A percentile compares a stretch with the other conserved stretches of the same genome.
Evolutionary conservation across 2,888 invertebrate species (phyloP).

Genomic region (Agonopterix heracliana): DNA sequence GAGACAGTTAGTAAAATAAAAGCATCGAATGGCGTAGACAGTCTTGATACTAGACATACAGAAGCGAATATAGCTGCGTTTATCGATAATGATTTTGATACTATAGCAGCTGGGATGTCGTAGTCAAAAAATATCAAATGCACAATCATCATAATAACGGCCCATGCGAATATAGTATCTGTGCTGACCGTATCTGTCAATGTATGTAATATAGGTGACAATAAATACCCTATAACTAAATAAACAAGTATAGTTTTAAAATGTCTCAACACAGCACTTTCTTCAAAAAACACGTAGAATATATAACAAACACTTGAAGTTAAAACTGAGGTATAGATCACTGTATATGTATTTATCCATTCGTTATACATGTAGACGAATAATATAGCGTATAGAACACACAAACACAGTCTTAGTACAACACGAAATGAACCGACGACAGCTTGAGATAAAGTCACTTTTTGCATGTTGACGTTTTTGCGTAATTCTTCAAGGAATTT

Average conservation of each 20-base stretch:
- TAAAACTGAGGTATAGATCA: slow-evolving; percentile 76
- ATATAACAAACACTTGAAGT: slow-evolving; percentile 79
- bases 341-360: slow-evolving; percentile 78
- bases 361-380: slow-evolving; percentile 85
- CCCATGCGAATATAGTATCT: slow-evolving; percentile 96
- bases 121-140: slow-evolving; percentile 97
- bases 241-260: slow-evolving; percentile 88
- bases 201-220: slow-evolving; percentile 95
- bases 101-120: slow-evolving; percentile 89
- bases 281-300: slow-evolving; percentile 64
- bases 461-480: slow-evolving; percentile 88
- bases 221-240: slow-evolving; percentile 88
- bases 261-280: slow-evolving; percentile 69
- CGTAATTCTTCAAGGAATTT: slow-evolving; percentile 90
- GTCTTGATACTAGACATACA: slow-evolving; percentile 94
- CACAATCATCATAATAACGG: slow-evolving; percentile 89
- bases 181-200: slow-evolving; percentile 97
- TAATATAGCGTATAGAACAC: slow-evolving; percentile 82
- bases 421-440: slow-evolving; percentile 85
- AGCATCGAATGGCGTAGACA: slow-evolving; percentile 90
- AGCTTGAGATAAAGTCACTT: slow-evolving; percentile 82
- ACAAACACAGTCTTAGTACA: slow-evolving; percentile 86
- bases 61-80: slow-evolving; percentile 97
- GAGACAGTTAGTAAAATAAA: slow-evolving; percentile 93
- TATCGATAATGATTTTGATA: slow-evolving; percentile 93